Percentiles rank a stretch among this genome's conserved stretches.
These are phyloP conservation scores for Eupithecia vulgata DNA, from an alignment of 2,888 invertebrate genomes.

Conservation along the genomic window DNA sequence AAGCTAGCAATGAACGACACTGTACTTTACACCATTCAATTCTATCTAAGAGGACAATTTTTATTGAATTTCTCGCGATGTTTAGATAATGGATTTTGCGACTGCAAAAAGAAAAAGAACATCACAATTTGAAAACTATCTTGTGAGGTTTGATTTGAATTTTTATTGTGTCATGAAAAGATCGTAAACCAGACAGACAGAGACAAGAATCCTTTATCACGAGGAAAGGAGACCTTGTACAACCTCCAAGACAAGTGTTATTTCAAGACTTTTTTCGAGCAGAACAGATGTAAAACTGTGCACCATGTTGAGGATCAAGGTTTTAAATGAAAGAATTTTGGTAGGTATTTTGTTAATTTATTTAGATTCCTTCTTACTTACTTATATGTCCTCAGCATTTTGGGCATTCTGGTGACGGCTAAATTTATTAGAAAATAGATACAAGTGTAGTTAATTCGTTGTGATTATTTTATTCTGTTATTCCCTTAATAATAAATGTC, in stretches of 20 bases:
- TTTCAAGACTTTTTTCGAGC: background rate
- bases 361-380: background rate
- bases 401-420: no score
- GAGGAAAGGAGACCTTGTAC: constrained; percentile 42
- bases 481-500: no score
- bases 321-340: background rate
- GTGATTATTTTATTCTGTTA: no score
- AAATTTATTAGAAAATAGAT: no score
- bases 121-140: constrained; percentile 45
- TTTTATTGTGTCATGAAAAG: constrained; percentile 57
- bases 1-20: no score
- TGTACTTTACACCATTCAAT: no score
- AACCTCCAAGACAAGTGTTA: constrained; percentile 13
- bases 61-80: background rate
- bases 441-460: no score
- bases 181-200: constrained; percentile 53
- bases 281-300: background rate
- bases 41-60: background rate
- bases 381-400: no score
- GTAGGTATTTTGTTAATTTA: background rate
- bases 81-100: background rate
- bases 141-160: constrained; percentile 49
- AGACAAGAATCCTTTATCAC: constrained; percentile 52
- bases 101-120: constrained; percentile 17
- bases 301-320: background rate